Conservation (phyloP, 2,797 vertebrate genomes). For the Pachyuromys duprasi region DNA sequence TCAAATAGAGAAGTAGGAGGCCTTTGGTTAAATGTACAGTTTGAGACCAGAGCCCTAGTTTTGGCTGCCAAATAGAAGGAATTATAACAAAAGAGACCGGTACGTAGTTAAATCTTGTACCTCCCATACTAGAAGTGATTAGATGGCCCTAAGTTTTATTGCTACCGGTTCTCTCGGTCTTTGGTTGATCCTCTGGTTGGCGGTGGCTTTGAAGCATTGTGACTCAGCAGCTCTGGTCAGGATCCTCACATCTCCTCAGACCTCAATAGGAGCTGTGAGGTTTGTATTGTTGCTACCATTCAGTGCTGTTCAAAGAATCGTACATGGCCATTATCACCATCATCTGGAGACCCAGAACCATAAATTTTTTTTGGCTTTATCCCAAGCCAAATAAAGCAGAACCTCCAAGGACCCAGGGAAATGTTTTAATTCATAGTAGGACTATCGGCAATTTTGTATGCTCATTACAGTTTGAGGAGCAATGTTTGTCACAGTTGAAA, state of each 20-base stretch:
- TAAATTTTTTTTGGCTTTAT: not conserved
- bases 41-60: not conserved
- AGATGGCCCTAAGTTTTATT: constrained; percentile 38
- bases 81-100: not conserved
- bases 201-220: not conserved
- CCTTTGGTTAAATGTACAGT: not conserved
- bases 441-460: not conserved
- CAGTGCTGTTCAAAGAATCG: not conserved
- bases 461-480: constrained; percentile 12
- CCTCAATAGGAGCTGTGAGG: not conserved
- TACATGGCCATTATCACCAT: not conserved
- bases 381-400: not conserved
- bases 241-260: not conserved
- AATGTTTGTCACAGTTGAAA: not conserved
- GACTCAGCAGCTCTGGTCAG: not conserved
- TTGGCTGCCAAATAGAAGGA: not conserved
- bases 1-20: not conserved
- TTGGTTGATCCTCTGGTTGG: not conserved
- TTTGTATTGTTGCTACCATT: not conserved
- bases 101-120: constrained; percentile 17
- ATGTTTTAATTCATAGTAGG: not conserved
- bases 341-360: constrained; percentile 16
- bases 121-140: constrained; percentile 24
- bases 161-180: not conserved
- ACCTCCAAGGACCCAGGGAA: not conserved